Evolutionary conservation across 2,888 invertebrate species (phyloP).

Genomic region (Cremastinae sp.): DNA sequence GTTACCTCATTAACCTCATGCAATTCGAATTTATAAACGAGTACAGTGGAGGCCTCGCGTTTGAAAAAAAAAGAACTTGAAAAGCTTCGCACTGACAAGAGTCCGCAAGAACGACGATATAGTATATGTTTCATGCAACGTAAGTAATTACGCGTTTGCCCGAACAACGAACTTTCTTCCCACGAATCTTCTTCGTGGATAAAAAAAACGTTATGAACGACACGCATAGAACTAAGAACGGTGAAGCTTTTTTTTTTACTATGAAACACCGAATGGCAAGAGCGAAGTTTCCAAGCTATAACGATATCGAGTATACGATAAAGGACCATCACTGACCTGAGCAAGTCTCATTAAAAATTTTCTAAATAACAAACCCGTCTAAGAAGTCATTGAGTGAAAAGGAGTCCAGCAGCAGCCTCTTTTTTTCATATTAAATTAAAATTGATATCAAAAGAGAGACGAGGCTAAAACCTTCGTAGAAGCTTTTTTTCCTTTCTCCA

Average conservation of each 20-base stretch:
- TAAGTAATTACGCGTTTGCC: constrained; percentile 27
- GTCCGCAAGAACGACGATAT: constrained; percentile 23
- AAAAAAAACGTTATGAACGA: constrained; percentile 14
- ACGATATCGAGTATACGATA: constrained; percentile 58
- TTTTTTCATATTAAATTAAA: constrained; percentile 46
- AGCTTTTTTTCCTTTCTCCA: constrained; percentile 23
- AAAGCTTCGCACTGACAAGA: constrained; percentile 5
- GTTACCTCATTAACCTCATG: constrained; percentile 35
- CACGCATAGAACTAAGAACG: background rate
- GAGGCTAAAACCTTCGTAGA: constrained; percentile 9
- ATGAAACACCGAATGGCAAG: constrained; percentile 40
- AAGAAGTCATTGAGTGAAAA: constrained; percentile 3
- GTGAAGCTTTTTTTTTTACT: constrained; percentile 18
- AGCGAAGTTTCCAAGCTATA: constrained; percentile 36
- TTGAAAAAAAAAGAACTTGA: constrained; percentile 14
- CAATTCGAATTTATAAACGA: constrained; percentile 10
- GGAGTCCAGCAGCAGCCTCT: constrained; percentile 11
- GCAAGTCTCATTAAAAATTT: constrained; percentile 62
- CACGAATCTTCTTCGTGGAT: background rate
- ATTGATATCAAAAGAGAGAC: constrained; percentile 2
- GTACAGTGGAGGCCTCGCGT: background rate
- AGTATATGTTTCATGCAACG: constrained; percentile 20
- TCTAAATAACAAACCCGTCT: constrained; percentile 51
- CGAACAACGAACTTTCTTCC: background rate
- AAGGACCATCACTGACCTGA: constrained; percentile 9